Conservation (phyloP, 2,888 invertebrate genomes). For the Trachelus tabidus region DNA sequence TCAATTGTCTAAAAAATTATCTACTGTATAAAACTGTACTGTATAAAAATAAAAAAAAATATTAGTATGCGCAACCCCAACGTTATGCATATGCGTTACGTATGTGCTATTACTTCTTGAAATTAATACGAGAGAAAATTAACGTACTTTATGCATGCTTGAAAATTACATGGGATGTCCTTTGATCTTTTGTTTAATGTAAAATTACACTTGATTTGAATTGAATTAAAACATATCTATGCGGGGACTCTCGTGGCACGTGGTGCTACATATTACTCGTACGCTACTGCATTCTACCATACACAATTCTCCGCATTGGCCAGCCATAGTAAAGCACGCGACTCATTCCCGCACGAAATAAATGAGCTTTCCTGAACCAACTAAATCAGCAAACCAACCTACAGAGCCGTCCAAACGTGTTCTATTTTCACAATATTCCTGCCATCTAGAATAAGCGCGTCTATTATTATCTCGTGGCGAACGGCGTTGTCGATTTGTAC, state of each 20-base stretch:
- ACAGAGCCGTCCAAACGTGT: slow-evolving; percentile 1
- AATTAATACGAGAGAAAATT: background rate
- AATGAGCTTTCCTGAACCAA: slow-evolving; percentile 1
- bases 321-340: background rate
- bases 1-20: background rate
- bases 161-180: background rate
- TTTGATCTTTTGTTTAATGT: background rate
- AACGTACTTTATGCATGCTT: background rate
- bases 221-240: background rate
- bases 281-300: background rate
- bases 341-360: slow-evolving; percentile 4
- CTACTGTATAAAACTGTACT: background rate
- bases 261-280: background rate
- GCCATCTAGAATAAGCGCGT: background rate
- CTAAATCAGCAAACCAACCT: slow-evolving; percentile 3
- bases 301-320: background rate
- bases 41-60: no score
- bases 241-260: background rate
- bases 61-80: background rate
- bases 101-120: background rate
- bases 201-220: background rate
- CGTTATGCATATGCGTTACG: background rate
- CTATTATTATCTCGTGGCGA: background rate
- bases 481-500: background rate
- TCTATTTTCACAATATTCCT: background rate